A percentile compares a stretch with the other conserved stretches of the same genome.
phyloP scores from a whole-genome alignment of 2,797 vertebrate species.

The Characodon lateralis region DNA sequence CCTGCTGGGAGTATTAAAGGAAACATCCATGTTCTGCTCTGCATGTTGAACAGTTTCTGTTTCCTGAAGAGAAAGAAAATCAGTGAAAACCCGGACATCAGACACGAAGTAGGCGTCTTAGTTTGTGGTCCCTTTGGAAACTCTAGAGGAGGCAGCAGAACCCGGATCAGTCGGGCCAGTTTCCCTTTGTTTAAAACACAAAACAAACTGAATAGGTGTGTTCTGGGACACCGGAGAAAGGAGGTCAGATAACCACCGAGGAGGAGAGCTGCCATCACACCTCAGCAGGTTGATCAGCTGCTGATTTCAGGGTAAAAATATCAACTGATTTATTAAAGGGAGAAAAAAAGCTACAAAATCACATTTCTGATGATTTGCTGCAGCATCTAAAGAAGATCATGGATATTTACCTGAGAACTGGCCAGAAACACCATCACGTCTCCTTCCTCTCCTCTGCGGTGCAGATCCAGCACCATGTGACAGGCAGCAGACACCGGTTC shows the following conservation, averaged over 20 bases:
- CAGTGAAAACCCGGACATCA: neutral
- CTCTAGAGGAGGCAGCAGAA: neutral
- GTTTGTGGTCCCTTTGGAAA: neutral
- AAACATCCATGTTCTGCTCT: no score
- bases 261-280: no score
- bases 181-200: neutral
- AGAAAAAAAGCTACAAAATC: neutral
- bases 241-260: no score
- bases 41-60: neutral
- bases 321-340: neutral
- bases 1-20: no score
- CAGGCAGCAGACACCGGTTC: constrained; percentile 78
- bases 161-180: neutral
- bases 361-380: no score
- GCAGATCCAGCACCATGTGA: constrained; percentile 89
- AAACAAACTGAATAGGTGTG: neutral
- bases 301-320: neutral
- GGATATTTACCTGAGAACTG: constrained; percentile 85
- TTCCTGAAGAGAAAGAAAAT: neutral
- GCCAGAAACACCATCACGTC: constrained; percentile 90
- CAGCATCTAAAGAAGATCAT: no score
- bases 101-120: no score
- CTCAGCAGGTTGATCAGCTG: no score
- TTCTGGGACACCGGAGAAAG: no score
- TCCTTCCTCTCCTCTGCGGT: constrained; percentile 83